These are phyloP conservation scores for Callipepla californica DNA, from an alignment of 2,113 vertebrate species.

Conservation along the genomic window DNA sequence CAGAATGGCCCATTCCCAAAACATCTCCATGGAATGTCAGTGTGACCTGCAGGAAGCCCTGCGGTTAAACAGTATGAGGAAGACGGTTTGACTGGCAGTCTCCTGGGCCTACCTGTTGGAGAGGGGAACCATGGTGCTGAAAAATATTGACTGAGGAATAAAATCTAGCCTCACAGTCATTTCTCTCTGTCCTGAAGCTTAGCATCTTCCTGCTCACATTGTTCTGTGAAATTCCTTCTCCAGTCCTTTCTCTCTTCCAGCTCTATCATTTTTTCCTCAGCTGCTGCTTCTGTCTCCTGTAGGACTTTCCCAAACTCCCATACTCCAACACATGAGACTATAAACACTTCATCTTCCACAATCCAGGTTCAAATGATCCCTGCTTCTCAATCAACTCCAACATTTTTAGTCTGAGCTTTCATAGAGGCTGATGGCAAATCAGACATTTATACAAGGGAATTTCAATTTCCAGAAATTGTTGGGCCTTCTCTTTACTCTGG, in stretches of 20 bases:
- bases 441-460: slow-evolving; percentile 20
- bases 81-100: background rate
- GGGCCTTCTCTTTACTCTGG: background rate
- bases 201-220: background rate
- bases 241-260: background rate
- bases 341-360: background rate
- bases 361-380: background rate
- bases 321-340: background rate
- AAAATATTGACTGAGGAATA: background rate
- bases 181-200: background rate
- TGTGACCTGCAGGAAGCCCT: background rate
- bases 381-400: background rate
- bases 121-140: background rate
- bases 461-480: slow-evolving; percentile 26
- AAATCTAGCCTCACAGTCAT: background rate
- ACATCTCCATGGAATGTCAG: background rate
- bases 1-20: background rate
- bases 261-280: background rate
- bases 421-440: slow-evolving; percentile 17
- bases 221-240: background rate
- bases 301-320: background rate
- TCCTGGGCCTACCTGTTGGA: background rate
- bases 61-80: background rate
- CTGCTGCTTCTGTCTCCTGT: background rate
- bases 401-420: background rate